A percentile compares a stretch with the other conserved stretches of the same genome.
Evolutionary conservation across 2,888 invertebrate genomes (phyloP).

Genomic region (Acanthosepion pharaonis): DNA sequence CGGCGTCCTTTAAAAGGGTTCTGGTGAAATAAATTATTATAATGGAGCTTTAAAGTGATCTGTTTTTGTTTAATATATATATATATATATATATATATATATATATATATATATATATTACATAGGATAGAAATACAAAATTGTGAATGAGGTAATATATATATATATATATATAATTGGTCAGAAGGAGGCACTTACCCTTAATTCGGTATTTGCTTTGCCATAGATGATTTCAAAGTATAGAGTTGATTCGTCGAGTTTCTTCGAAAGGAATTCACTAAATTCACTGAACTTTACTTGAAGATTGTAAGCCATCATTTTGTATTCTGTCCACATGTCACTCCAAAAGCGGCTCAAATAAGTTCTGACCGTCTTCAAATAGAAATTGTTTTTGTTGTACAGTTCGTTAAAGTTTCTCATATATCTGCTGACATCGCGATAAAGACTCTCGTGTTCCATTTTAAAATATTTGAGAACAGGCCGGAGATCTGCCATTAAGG

Average conservation of each 20-base stretch:
- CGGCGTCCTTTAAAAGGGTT: too few species aligned
- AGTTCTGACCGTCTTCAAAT: neutral
- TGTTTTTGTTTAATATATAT: too few species aligned
- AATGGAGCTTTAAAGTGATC: too few species aligned
- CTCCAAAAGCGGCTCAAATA: neutral
- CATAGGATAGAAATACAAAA: too few species aligned
- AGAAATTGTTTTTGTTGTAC: slow-evolving; percentile 34
- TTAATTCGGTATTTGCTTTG: neutral
- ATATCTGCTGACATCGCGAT: slow-evolving; percentile 53
- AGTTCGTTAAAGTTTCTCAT: slow-evolving; percentile 50
- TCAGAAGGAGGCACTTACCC: neutral
- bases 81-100: too few species aligned
- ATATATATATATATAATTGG: too few species aligned
- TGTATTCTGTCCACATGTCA: neutral
- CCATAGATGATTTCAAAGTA: neutral
- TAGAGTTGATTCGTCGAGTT: neutral
- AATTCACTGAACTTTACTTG: neutral
- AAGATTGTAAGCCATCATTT: neutral
- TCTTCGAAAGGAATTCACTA: neutral
- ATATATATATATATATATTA: too few species aligned
- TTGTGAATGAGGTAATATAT: too few species aligned
- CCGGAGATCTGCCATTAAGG: neutral
- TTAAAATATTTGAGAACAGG: neutral
- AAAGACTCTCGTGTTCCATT: slow-evolving; percentile 52
- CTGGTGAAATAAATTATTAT: too few species aligned